A percentile compares a stretch with the other conserved stretches of the same genome.
These are phyloP conservation scores for Sinocyclocheilus grahami DNA, from an alignment of 2,113 vertebrate species.

Conservation along the genomic window DNA sequence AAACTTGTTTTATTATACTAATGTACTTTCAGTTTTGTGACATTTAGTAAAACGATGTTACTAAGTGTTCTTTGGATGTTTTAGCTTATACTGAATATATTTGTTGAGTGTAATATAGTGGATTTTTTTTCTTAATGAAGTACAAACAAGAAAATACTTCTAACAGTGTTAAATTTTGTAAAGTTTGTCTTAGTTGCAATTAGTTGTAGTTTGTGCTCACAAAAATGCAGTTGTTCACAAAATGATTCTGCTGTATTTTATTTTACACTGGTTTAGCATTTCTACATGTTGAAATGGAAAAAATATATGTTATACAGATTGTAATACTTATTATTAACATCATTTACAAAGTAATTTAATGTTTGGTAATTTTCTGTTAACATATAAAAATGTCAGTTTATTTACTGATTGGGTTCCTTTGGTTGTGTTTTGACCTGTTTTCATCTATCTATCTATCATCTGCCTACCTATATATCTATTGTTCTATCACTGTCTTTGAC, in stretches of 20 bases:
- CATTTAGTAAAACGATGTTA: too few relatives aligned
- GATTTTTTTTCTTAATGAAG: constrained; percentile 2
- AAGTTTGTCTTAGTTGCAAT: neutral
- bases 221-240: constrained; percentile 33
- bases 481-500: neutral
- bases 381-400: constrained; percentile 17
- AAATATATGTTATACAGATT: neutral
- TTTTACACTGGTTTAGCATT: constrained; percentile 55
- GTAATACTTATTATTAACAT: neutral
- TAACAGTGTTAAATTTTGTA: neutral
- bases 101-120: constrained; percentile 10
- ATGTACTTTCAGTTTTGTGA: neutral
- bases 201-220: neutral
- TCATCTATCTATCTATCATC: neutral
- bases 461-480: neutral
- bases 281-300: constrained; percentile 17
- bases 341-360: constrained; percentile 32
- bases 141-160: constrained; percentile 21
- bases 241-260: constrained; percentile 50
- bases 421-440: neutral
- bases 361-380: neutral
- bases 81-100: neutral
- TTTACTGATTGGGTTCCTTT: neutral
- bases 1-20: constrained; percentile 16
- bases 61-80: neutral